phyloP scores from a whole-genome alignment of 2,113 vertebrate species.

The Odontophorus gujanensis region DNA sequence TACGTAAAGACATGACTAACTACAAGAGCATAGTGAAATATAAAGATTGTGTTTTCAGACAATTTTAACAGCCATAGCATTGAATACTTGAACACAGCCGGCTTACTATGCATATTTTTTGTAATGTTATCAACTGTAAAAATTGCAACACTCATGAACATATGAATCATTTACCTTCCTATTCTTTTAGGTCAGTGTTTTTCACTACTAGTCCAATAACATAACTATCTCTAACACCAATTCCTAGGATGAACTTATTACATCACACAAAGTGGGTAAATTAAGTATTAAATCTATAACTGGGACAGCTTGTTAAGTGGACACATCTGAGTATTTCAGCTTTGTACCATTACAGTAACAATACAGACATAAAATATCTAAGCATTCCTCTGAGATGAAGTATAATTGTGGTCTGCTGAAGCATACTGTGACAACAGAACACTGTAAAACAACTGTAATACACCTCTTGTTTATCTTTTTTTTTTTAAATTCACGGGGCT shows the following conservation, averaged over 20 bases:
- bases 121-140: background rate
- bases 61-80: background rate
- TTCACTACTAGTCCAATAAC: background rate
- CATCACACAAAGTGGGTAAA: background rate
- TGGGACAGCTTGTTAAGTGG: background rate
- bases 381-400: background rate
- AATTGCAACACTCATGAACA: background rate
- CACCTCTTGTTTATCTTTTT: background rate
- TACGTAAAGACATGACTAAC: fast-evolving
- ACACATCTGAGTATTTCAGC: background rate
- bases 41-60: background rate
- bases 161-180: background rate
- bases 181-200: background rate
- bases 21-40: background rate
- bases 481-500: background rate
- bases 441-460: background rate
- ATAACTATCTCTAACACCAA: background rate
- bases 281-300: background rate
- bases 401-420: background rate
- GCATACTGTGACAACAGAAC: background rate
- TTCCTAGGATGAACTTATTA: background rate
- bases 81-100: background rate
- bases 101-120: background rate
- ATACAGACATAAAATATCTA: background rate
- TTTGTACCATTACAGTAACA: background rate